Base-by-base conservation (phyloP, 2,113 vertebrate genomes). In the Erpornis zantholeuca region DNA sequence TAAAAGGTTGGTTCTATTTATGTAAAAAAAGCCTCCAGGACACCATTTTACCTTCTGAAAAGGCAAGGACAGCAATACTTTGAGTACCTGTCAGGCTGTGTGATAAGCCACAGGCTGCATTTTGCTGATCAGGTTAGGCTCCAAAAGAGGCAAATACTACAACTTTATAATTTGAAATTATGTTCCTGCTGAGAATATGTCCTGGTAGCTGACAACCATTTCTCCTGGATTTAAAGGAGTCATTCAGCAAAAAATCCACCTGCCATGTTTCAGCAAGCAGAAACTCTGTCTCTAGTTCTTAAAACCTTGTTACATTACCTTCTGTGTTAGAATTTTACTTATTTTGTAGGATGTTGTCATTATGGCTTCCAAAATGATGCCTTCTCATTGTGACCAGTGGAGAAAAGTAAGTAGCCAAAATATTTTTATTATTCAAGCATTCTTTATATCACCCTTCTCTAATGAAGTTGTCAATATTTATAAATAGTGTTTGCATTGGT, bases 1-100 rank as follows among this genome's bases (percentile, higher is more conserved):
- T 54, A 77, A 93, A 93, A 76, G 17, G 8, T 42, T 85, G 29
- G n/a, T 95, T 91, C 89, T 91, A 50, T 87, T 89, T 69, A 84
- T 25, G 40, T 42, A 53, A 54, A 87, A 91, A 42, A 85, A 91
- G 70, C 53, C 81, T 89, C 44, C 81, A 89, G 60, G 42, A 87
- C 45, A 84, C 24, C 36, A 50, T 92, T 91, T 27, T 49, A 60
- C 13, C 40, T 60, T 90, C 53, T 87, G 31, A 85, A 91, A 85
- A 91, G 25, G 38, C 27, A 92, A 92, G 79, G 65, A 87, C 49
- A 76, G 29, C 61, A 82, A 72, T 52, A 50, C 18, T 80, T 87
- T 56, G 24, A 78, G 50, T 82, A 61, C 45, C 24, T 45, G 44
- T 85, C 68, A 89, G 57, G 31, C 53, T 71, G 22, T 27, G 13